phyloP scores from a whole-genome alignment of 2,888 invertebrate species.

The Philaethria dido region DNA sequence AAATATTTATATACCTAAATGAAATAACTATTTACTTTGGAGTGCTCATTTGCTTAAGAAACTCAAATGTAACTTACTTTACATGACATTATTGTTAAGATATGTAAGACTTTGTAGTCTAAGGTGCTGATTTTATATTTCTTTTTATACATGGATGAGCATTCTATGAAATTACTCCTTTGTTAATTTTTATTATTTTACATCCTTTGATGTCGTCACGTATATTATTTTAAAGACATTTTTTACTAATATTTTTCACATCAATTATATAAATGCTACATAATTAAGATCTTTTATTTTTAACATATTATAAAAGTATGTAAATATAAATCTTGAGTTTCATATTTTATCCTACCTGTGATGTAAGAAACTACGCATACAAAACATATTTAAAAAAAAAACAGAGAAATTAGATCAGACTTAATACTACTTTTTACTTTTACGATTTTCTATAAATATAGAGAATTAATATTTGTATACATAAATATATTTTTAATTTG shows the following conservation, averaged over 20 bases:
- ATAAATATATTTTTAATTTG: neutral
- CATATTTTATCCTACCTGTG: constrained; percentile 5
- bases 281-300: constrained; percentile 51
- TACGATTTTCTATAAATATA: too few species aligned
- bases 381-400: too few species aligned
- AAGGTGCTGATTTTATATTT: constrained; percentile 49
- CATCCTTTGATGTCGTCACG: constrained; percentile 59
- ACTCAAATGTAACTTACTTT: constrained; percentile 40
- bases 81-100: constrained; percentile 49
- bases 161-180: constrained; percentile 53
- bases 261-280: constrained; percentile 75
- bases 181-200: constrained; percentile 57
- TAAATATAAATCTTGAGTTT: constrained; percentile 36
- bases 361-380: neutral
- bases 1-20: constrained; percentile 45
- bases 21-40: constrained; percentile 34
- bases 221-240: constrained; percentile 76
- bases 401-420: too few species aligned
- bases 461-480: too few species aligned
- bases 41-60: constrained; percentile 46
- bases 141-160: constrained; percentile 51
- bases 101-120: constrained; percentile 40
- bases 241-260: constrained; percentile 75
- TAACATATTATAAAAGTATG: constrained; percentile 40
- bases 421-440: neutral